Evolutionary conservation across 2,797 vertebrate species (phyloP).

Genomic region (Serranus cabrilla): DNA sequence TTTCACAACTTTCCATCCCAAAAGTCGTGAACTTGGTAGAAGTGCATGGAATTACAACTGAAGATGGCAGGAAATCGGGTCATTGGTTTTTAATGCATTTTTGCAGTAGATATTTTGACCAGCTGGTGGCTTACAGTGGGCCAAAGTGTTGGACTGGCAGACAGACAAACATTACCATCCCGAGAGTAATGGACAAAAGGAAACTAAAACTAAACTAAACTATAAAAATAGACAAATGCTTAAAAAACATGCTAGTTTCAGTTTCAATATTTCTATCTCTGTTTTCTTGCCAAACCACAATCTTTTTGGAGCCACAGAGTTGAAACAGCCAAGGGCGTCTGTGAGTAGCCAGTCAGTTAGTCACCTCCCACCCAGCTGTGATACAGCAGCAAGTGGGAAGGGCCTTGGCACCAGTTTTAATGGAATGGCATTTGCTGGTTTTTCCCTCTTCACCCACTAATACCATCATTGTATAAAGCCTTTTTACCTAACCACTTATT

Average conservation of each 20-base stretch:
- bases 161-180: not conserved
- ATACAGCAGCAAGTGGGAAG: slow-evolving; percentile 12
- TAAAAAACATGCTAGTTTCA: not conserved
- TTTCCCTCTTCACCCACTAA: slow-evolving; percentile 13
- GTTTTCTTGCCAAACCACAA: slow-evolving; percentile 2
- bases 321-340: slow-evolving; percentile 9
- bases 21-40: not conserved
- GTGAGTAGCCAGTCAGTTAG: slow-evolving; percentile 5
- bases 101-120: not conserved
- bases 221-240: not conserved
- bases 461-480: not conserved
- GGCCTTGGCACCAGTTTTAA: slow-evolving; percentile 29
- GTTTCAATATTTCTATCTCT: not conserved
- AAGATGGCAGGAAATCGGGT: not conserved
- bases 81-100: not conserved
- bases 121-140: not conserved
- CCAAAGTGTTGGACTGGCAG: not conserved
- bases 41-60: not conserved
- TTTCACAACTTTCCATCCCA: not conserved
- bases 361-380: slow-evolving; percentile 32
- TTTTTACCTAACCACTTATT: slow-evolving; percentile 14
- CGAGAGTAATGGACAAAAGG: not conserved
- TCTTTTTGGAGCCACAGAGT: slow-evolving; percentile 4
- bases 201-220: not conserved
- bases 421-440: slow-evolving; percentile 1